Evolutionary conservation across 2,888 invertebrate species (phyloP).

Genomic region (Tetramorium bicarinatum): DNA sequence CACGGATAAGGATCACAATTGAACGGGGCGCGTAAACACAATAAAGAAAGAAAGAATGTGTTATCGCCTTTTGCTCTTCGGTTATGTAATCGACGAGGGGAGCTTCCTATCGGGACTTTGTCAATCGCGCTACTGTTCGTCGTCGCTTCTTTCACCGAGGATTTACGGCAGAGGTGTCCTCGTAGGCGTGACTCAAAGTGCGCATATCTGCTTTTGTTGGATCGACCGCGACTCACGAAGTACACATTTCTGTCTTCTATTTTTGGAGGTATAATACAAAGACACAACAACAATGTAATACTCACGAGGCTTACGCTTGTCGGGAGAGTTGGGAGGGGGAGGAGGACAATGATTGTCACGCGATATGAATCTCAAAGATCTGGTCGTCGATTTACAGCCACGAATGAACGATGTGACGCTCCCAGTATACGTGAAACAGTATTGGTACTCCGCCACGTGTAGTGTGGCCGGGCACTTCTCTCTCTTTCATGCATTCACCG

Average conservation of each 20-base stretch:
- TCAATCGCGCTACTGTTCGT: neutral
- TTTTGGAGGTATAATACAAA: neutral
- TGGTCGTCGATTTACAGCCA: neutral
- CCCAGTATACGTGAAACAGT: neutral
- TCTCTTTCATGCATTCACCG: neutral
- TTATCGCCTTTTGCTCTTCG: neutral
- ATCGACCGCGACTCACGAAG: neutral
- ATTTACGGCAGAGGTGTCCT: neutral
- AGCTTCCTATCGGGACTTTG: neutral
- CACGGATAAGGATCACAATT: neutral
- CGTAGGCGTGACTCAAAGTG: conserved; percentile 2
- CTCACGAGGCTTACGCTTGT: neutral
- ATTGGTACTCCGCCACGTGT: conserved; percentile 12
- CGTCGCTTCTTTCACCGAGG: neutral
- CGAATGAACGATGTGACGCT: neutral
- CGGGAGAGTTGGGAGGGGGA: too few species aligned
- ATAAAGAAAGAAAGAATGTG: neutral
- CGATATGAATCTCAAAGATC: conserved; percentile 17
- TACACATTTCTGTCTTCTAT: neutral
- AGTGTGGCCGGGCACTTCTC: neutral
- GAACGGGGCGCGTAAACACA: neutral
- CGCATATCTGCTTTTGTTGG: neutral
- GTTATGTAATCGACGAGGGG: conserved; percentile 4
- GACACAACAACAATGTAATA: neutral
- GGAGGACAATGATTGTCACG: neutral